phyloP scores from a whole-genome alignment of 2,888 invertebrate species.

The Eupithecia abbreviata region DNA sequence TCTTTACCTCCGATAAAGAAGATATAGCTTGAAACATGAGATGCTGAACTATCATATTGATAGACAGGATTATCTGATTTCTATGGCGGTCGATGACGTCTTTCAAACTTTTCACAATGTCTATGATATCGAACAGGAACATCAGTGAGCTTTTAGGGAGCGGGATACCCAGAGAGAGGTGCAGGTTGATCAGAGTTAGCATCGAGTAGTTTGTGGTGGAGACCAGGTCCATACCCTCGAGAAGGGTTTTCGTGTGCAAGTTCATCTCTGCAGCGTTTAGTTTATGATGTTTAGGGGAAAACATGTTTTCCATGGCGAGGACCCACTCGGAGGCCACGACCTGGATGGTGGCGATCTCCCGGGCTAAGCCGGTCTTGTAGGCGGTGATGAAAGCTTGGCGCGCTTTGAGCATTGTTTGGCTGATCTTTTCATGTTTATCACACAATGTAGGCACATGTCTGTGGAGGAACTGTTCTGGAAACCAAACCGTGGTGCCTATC shows the following conservation, averaged over 20 bases:
- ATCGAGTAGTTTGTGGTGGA: conserved; percentile 84
- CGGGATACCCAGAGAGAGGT: conserved; percentile 88
- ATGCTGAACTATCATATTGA: conserved; percentile 91
- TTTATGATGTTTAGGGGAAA: conserved; percentile 66
- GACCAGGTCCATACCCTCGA: conserved; percentile 87
- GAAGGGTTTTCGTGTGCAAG: conserved; percentile 69
- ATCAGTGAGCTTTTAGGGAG: conserved; percentile 90
- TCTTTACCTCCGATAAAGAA: conserved; percentile 87
- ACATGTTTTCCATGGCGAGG: conserved; percentile 68
- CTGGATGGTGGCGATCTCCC: conserved; percentile 83
- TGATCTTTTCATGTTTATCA: conserved; percentile 77
- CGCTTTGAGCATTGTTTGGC: conserved; percentile 74
- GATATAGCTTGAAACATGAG: conserved; percentile 89
- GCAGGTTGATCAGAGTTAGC: conserved; percentile 85
- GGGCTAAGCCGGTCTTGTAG: conserved; percentile 84
- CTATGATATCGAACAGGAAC: conserved; percentile 90
- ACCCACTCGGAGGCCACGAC: conserved; percentile 69
- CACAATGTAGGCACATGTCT: conserved; percentile 85
- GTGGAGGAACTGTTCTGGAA: conserved; percentile 91
- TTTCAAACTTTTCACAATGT: conserved; percentile 91
- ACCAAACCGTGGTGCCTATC: conserved; percentile 92
- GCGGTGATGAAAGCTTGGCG: conserved; percentile 83
- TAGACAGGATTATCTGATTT: conserved; percentile 87
- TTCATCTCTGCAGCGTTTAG: conserved; percentile 76
- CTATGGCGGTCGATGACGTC: conserved; percentile 87